phyloP scores from a whole-genome alignment of 1,140 invertebrate genomes.

The Proctacanthus coquilletti region DNA sequence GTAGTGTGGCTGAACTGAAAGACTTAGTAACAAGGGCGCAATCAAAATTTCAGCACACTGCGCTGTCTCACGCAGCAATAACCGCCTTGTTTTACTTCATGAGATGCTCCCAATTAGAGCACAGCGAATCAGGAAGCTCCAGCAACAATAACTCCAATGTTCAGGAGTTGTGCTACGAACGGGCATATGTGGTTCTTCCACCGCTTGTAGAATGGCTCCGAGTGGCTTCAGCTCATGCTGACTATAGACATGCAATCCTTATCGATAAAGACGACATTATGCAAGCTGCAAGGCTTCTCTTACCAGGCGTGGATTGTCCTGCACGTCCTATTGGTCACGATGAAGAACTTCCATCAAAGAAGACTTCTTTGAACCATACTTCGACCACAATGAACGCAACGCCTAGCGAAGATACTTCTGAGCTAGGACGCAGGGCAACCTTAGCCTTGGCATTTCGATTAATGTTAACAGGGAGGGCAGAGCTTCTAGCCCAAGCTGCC shows the following conservation, averaged over 20 bases:
- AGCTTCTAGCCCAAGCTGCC: conserved; percentile 62
- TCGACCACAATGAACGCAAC: conserved; percentile 8
- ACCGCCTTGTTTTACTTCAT: conserved; percentile 78
- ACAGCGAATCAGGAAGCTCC: conserved; percentile 27
- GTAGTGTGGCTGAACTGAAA: conserved; percentile 57
- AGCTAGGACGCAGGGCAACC: conserved; percentile 40
- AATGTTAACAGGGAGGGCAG: conserved; percentile 54
- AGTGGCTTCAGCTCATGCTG: conserved; percentile 64
- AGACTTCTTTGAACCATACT: conserved; percentile 13
- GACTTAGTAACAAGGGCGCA: conserved; percentile 49
- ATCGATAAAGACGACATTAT: conserved; percentile 77
- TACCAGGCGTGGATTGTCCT: conserved; percentile 80
- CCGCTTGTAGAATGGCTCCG: conserved; percentile 77
- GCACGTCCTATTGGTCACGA: conserved; percentile 47
- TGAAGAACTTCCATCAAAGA: conserved; percentile 31
- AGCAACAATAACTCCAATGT: conserved; percentile 27
- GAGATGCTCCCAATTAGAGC: conserved; percentile 66
- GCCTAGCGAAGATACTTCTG: conserved; percentile 23
- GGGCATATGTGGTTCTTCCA: conserved; percentile 72
- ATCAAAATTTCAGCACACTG: conserved; percentile 35
- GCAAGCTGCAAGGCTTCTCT: conserved; percentile 67
- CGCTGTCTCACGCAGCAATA: conserved; percentile 51
- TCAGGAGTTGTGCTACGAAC: conserved; percentile 69
- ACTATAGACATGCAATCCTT: conserved; percentile 58
- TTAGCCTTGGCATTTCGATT: conserved; percentile 67